Percentiles rank a stretch among this genome's conserved stretches.
Evolutionary conservation across 2,797 vertebrate species (phyloP).

Genomic region (Gila robusta): DNA sequence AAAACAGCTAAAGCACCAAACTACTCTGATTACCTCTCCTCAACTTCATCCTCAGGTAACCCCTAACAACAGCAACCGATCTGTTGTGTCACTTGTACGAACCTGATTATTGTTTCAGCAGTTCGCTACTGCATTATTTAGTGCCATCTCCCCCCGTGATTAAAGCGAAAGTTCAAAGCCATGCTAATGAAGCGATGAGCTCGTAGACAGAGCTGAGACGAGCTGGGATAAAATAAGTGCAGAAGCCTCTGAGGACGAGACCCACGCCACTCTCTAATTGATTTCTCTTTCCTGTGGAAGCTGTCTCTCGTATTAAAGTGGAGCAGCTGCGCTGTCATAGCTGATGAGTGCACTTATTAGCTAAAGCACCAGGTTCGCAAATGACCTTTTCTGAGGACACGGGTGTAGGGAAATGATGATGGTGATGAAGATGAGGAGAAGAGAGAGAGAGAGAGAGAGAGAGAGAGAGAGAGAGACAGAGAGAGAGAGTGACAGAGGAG

Average conservation of each 20-base stretch:
- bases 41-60: conserved; percentile 35
- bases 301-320: conserved; percentile 42
- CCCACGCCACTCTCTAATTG: conserved; percentile 47
- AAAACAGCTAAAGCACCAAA: background rate
- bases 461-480: background rate
- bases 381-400: conserved; percentile 58
- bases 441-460: no score
- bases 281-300: conserved; percentile 52
- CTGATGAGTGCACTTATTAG: conserved; percentile 57
- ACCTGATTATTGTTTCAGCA: conserved; percentile 43
- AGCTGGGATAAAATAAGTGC: conserved; percentile 46
- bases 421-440: background rate
- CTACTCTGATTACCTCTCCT: conserved; percentile 11
- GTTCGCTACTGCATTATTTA: conserved; percentile 52
- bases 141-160: conserved; percentile 31
- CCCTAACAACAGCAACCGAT: conserved; percentile 25
- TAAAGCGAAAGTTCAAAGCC: conserved; percentile 59
- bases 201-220: conserved; percentile 24
- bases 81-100: background rate
- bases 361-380: conserved; percentile 37
- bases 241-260: conserved; percentile 36
- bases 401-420: conserved; percentile 47
- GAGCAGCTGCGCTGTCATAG: conserved; percentile 46
- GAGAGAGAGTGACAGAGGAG: background rate
- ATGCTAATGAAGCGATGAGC: conserved; percentile 47